Conservation (phyloP, 2,797 vertebrate genomes). For the Halcyon leucocephala region DNA sequence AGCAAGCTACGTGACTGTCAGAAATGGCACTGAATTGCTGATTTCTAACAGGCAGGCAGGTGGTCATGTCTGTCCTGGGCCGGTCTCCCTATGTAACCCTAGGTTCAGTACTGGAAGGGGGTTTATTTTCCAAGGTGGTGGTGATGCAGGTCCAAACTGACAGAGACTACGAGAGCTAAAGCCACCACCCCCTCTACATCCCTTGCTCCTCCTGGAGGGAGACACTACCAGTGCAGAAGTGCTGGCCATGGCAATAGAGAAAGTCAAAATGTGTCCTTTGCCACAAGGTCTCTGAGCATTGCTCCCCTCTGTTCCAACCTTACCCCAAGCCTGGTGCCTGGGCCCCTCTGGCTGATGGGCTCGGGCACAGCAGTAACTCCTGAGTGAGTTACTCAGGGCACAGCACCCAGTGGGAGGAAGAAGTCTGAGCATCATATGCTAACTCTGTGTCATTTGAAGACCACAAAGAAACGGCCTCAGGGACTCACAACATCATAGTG, state of each 20-base stretch:
- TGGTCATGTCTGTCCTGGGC: background rate
- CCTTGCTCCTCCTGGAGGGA: background rate
- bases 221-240: background rate
- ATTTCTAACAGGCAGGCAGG: background rate
- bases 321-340: background rate
- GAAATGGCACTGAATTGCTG: background rate
- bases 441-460: background rate
- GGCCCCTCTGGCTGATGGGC: background rate
- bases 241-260: fast-evolving
- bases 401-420: background rate
- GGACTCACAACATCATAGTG: slow-evolving; percentile 95
- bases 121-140: background rate
- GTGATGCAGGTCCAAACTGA: background rate
- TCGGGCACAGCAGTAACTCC: background rate
- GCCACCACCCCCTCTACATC: background rate
- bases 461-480: fast-evolving
- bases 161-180: background rate
- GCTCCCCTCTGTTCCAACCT: background rate
- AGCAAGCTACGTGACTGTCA: background rate
- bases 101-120: background rate
- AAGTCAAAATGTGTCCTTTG: background rate
- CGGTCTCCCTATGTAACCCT: background rate
- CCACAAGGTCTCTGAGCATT: background rate
- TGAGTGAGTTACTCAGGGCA: background rate
- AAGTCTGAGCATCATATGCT: background rate